Evolutionary conservation across 2,888 invertebrate genomes (phyloP), one percentile per base, ranked within the genome.

Genomic region (Drosophila pegasa): DNA sequence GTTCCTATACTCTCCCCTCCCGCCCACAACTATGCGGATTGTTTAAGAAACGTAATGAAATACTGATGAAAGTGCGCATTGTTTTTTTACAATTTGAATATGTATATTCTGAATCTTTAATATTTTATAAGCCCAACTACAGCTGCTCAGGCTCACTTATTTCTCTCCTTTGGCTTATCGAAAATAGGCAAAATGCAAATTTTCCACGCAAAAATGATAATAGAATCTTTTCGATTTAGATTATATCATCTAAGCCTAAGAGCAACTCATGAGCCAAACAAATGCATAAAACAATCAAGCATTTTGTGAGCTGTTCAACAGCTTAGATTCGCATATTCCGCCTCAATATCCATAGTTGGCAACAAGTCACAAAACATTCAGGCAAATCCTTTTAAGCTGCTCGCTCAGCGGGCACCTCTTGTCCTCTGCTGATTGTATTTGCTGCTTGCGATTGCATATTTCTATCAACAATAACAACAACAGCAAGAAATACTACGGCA

Each of bases 361-460:
- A 55, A 55, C 55, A 55, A 55, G 43, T 55, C 43, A 12, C 25
- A 55, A 33, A 41, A 35, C 22, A 33, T 43, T n/a, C 55, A 4
- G 41, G 22, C 4, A 61, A 61, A 35, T 50, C 22, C 27, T 7
- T 43, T 50, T 63, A 31, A 50, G 18, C 41, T 31, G 18, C 29
- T 18, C 41, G 41, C 38, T 54, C 74, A 45, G 45, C 12, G 12
- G 10, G 38, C 61, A 37, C 59, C 61, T 56, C 70, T 31, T 41
- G 12, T 63, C 62, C 65, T 64, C 56, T 65, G 45, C 70, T 76
- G 79, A 78, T 78, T 84, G 64, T 81, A 61, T 81, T 81, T 71
- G 66, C 65, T 76, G 57, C 54, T 56, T 69, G 75, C 62, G 64
- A 75, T 80, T 75, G 66, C 70, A 80, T 78, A 80, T 78, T 68